These are phyloP conservation scores for Exaiptasia diaphana DNA, from an alignment of 64 coral and sea anemone species.

Conservation along the genomic window DNA sequence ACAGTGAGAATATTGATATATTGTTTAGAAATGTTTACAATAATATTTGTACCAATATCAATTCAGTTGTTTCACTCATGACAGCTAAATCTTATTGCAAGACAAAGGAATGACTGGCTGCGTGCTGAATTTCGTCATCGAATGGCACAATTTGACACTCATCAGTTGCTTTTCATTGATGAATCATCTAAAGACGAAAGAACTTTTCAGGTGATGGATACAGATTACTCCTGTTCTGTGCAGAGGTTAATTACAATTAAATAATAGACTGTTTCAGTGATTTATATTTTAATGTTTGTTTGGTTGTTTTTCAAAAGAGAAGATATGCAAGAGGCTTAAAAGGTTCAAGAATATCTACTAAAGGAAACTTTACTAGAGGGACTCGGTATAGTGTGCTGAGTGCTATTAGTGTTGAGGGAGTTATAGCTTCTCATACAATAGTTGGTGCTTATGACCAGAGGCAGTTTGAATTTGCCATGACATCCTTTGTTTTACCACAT, in stretches of 20 bases:
- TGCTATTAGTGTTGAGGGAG: conserved; percentile 1
- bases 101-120: conserved; percentile 30
- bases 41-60: background rate
- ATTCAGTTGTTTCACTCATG: background rate
- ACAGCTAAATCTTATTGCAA: conserved; percentile 45
- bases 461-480: conserved; percentile 39
- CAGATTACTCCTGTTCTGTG: background rate
- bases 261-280: background rate
- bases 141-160: conserved; percentile 14
- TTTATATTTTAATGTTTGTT: background rate
- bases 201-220: conserved; percentile 30
- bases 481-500: conserved; percentile 18
- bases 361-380: conserved; percentile 20
- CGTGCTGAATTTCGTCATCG: conserved; percentile 7
- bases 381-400: conserved; percentile 31
- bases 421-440: conserved; percentile 17
- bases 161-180: conserved; percentile 46
- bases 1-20: background rate
- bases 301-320: conserved; percentile 4
- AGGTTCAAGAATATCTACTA: conserved; percentile 15
- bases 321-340: conserved; percentile 10
- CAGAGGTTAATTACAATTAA: background rate
- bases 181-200: conserved; percentile 37
- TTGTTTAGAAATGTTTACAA: background rate
- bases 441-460: conserved; percentile 16